phyloP scores from a whole-genome alignment of 2,888 invertebrate species.

The Trachelus tabidus region DNA sequence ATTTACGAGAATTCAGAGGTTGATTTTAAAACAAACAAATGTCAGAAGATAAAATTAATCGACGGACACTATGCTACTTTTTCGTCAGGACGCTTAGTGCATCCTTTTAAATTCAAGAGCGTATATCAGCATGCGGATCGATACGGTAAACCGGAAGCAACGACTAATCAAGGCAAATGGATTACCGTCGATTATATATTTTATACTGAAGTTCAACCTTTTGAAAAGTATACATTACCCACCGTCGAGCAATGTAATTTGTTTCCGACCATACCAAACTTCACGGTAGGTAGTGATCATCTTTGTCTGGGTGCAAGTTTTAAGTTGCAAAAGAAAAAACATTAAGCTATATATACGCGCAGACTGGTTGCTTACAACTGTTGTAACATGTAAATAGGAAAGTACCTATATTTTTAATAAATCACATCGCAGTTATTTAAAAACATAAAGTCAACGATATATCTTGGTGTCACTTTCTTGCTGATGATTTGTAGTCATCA shows the following conservation, averaged over 20 bases:
- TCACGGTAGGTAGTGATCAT: slow-evolving; percentile 83
- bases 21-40: slow-evolving; percentile 32
- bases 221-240: slow-evolving; percentile 73
- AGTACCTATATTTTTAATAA: slow-evolving; percentile 2
- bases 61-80: slow-evolving; percentile 62
- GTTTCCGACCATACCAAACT: slow-evolving; percentile 79
- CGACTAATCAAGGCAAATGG: slow-evolving; percentile 83
- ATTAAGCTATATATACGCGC: not conserved
- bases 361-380: not conserved
- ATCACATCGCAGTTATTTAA: not conserved
- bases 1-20: slow-evolving; percentile 23
- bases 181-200: slow-evolving; percentile 93
- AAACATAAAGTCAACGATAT: not conserved
- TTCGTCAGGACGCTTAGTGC: slow-evolving; percentile 73
- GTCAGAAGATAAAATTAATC: slow-evolving; percentile 47
- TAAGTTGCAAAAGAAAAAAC: slow-evolving; percentile 66
- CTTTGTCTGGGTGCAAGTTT: slow-evolving; percentile 82
- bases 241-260: slow-evolving; percentile 70
- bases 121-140: slow-evolving; percentile 73
- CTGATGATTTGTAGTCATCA: not conserved
- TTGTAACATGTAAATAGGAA: slow-evolving; percentile 3
- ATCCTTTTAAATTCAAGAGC: slow-evolving; percentile 76
- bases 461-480: not conserved
- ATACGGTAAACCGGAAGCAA: slow-evolving; percentile 71
- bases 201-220: slow-evolving; percentile 72